phyloP scores from a whole-genome alignment of 1,140 invertebrate genomes.

The Nomia melanderi region DNA sequence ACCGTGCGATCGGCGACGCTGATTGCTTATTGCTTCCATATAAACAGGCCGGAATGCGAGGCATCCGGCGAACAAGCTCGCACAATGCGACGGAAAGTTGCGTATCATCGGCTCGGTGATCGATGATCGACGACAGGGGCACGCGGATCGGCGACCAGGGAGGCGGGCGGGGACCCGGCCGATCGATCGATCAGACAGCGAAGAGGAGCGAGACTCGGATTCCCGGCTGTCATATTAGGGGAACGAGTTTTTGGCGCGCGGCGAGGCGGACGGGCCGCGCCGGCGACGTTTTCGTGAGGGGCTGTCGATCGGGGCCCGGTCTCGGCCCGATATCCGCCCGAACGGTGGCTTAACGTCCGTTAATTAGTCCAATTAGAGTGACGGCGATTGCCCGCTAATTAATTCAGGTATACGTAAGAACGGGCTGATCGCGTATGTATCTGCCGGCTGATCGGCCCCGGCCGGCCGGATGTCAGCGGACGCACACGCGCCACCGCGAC shows the following conservation, averaged over 20 bases:
- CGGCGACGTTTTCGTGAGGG: constrained; percentile 5
- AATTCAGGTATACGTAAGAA: constrained; percentile 69
- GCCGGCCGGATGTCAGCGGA: constrained; percentile 41
- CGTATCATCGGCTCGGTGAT: constrained; percentile 21
- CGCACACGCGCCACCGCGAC: background rate
- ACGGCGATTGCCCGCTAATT: constrained; percentile 74
- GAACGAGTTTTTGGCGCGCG: constrained; percentile 33
- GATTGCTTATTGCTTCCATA: constrained; percentile 20
- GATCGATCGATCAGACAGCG: constrained; percentile 16
- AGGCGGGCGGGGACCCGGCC: background rate
- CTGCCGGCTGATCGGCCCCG: constrained; percentile 39
- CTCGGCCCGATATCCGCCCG: constrained; percentile 29
- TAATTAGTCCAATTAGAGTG: constrained; percentile 78
- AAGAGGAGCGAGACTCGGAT: constrained; percentile 6
- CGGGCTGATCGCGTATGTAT: constrained; percentile 65
- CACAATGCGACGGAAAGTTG: constrained; percentile 14
- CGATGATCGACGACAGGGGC: constrained; percentile 15
- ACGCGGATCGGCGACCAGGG: no score
- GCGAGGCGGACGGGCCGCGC: background rate
- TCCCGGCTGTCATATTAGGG: constrained; percentile 41
- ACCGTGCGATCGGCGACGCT: background rate
- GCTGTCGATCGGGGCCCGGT: constrained; percentile 26
- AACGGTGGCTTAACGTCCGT: constrained; percentile 66
- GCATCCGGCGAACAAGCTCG: background rate
- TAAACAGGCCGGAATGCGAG: background rate